A percentile compares a stretch with the other conserved stretches of the same genome.
Conservation (phyloP, 2,888 invertebrate genomes). For the Venusia cambrica region DNA sequence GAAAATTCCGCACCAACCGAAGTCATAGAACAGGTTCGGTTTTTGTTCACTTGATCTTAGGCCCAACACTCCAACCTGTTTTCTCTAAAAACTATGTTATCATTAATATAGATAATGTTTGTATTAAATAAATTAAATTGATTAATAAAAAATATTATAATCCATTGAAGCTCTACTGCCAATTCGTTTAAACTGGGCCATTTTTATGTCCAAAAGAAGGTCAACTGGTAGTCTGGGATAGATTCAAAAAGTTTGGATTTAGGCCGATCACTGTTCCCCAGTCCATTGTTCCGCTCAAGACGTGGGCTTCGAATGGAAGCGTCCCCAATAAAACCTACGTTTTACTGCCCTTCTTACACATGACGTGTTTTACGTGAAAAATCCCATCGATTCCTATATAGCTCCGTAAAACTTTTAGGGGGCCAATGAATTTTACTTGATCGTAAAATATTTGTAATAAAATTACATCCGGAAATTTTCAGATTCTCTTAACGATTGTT, state of each 20-base stretch:
- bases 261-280: slow-evolving; percentile 4
- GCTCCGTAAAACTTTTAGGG: slow-evolving; percentile 60
- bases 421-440: slow-evolving; percentile 33
- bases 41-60: too few relatives aligned
- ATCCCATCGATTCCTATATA: slow-evolving; percentile 45
- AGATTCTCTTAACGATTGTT: slow-evolving; percentile 27
- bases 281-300: slow-evolving; percentile 16
- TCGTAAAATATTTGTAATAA: slow-evolving; percentile 63
- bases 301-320: slow-evolving; percentile 9
- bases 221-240: too few relatives aligned
- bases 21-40: too few relatives aligned
- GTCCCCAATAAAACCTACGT: slow-evolving; percentile 40
- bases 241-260: slow-evolving; percentile 4
- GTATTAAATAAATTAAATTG: too few relatives aligned
- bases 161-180: too few relatives aligned
- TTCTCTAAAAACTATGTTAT: too few relatives aligned
- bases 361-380: slow-evolving; percentile 47
- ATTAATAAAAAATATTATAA: too few relatives aligned
- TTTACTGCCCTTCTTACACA: slow-evolving; percentile 40
- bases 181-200: too few relatives aligned
- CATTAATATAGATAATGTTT: too few relatives aligned
- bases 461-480: slow-evolving; percentile 44
- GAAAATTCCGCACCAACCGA: too few relatives aligned
- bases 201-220: too few relatives aligned
- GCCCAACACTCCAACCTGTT: too few relatives aligned